These are phyloP conservation scores for Lycaena phlaeas DNA, from an alignment of 2,888 invertebrate genomes.

Conservation along the genomic window DNA sequence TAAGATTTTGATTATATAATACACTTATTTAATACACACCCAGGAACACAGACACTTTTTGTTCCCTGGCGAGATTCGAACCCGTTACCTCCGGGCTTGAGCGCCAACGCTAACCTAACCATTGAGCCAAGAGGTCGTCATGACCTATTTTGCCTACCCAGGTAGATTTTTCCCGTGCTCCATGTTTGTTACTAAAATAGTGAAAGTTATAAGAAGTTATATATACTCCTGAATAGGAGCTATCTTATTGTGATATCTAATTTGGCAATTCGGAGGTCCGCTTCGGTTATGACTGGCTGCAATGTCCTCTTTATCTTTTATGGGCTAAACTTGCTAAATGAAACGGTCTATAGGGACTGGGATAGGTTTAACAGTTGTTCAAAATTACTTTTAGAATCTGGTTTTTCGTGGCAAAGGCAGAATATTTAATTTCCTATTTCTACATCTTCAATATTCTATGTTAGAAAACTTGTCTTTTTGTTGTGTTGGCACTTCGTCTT, in stretches of 20 bases:
- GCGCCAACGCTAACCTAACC: too few species aligned
- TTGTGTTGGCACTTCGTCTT: too few species aligned
- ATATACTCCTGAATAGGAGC: constrained; percentile 1
- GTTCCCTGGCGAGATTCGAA: too few species aligned
- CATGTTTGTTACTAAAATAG: not conserved
- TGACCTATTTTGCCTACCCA: not conserved
- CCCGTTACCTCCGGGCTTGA: too few species aligned
- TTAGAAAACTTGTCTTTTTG: too few species aligned
- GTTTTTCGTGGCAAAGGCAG: too few species aligned
- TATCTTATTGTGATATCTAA: constrained; percentile 11
- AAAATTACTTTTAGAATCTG: not conserved
- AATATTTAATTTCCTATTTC: too few species aligned
- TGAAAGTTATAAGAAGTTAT: constrained; percentile 8
- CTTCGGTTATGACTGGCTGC: constrained; percentile 65
- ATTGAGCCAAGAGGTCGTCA: too few species aligned
- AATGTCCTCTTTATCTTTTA: constrained; percentile 71
- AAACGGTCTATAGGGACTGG: constrained; percentile 45
- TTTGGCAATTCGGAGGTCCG: constrained; percentile 45
- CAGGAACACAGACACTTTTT: too few species aligned
- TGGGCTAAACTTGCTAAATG: constrained; percentile 59
- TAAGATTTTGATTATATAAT: too few species aligned
- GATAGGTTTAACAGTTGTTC: not conserved
- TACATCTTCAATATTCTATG: too few species aligned
- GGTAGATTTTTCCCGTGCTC: not conserved
- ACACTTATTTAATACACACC: too few species aligned